Percentiles rank a stretch among this genome's conserved stretches.
Conservation (phyloP, 2,113 vertebrate genomes). For the Antechinus flavipes region DNA sequence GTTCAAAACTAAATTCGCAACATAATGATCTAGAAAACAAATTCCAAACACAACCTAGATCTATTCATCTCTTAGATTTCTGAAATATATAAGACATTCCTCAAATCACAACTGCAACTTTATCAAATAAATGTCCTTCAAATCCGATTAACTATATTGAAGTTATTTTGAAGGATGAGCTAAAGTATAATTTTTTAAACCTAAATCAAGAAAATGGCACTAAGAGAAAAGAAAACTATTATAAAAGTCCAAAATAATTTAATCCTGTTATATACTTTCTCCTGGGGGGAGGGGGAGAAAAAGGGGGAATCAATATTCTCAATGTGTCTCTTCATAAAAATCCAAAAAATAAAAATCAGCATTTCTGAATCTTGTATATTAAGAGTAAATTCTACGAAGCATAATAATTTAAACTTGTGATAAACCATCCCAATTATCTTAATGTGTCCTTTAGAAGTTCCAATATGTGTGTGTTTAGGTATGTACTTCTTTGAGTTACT, state of each 20-base stretch:
- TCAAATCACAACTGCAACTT: slow-evolving; percentile 34
- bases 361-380: slow-evolving; percentile 10
- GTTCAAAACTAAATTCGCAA: slow-evolving; percentile 45
- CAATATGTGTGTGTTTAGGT: not conserved
- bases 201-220: slow-evolving; percentile 13
- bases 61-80: not conserved
- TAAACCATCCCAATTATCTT: not conserved
- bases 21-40: slow-evolving; percentile 44
- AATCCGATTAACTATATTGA: slow-evolving; percentile 27
- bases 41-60: slow-evolving; percentile 41
- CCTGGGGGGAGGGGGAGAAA: not conserved
- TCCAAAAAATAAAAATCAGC: slow-evolving; percentile 47
- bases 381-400: slow-evolving; percentile 22
- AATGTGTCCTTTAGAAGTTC: not conserved
- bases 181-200: slow-evolving; percentile 29
- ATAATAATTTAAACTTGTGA: slow-evolving; percentile 28
- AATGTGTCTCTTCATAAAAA: slow-evolving; percentile 38
- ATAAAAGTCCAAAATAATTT: slow-evolving; percentile 49
- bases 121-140: slow-evolving; percentile 45
- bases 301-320: slow-evolving; percentile 47
- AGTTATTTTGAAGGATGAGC: slow-evolving; percentile 52
- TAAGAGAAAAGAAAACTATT: slow-evolving; percentile 44
- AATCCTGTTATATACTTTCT: slow-evolving; percentile 56
- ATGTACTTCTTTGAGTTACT: not conserved
- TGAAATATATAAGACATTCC: slow-evolving; percentile 48